Percentiles rank a stretch among this genome's conserved stretches.
phyloP scores from a whole-genome alignment of 2,888 invertebrate genomes.

The Steinernema hermaphroditum region DNA sequence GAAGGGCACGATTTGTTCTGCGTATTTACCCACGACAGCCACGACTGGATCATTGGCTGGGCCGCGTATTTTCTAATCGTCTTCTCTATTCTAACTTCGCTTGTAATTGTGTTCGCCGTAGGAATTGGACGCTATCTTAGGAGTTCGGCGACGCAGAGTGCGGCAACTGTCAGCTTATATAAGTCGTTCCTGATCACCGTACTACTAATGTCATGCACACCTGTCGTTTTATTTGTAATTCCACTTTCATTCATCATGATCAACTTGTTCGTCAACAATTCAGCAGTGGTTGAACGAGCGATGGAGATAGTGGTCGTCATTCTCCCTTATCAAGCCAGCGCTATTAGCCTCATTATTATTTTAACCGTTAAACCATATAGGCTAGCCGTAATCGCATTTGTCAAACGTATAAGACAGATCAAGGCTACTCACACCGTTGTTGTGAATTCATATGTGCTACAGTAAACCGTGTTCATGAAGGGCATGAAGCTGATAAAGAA shows the following conservation, averaged over 20 bases:
- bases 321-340: background rate
- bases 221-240: background rate
- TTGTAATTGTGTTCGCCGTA: too few relatives aligned
- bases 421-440: too few relatives aligned
- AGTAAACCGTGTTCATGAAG: too few relatives aligned
- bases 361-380: background rate
- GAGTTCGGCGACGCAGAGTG: background rate
- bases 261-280: background rate
- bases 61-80: too few relatives aligned
- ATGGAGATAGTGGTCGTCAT: background rate
- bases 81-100: too few relatives aligned
- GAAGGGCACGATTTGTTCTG: too few relatives aligned
- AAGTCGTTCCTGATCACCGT: background rate
- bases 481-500: too few relatives aligned
- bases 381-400: too few relatives aligned
- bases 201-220: background rate
- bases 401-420: too few relatives aligned
- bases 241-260: background rate
- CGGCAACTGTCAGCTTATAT: background rate
- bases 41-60: too few relatives aligned
- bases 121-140: background rate
- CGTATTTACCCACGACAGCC: too few relatives aligned
- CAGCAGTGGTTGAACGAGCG: background rate
- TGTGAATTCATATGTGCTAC: too few relatives aligned
- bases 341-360: background rate